Percentiles rank a stretch among this genome's conserved stretches.
phyloP scores from a whole-genome alignment of 2,113 vertebrate species.

The Nycticryphes semicollaris region DNA sequence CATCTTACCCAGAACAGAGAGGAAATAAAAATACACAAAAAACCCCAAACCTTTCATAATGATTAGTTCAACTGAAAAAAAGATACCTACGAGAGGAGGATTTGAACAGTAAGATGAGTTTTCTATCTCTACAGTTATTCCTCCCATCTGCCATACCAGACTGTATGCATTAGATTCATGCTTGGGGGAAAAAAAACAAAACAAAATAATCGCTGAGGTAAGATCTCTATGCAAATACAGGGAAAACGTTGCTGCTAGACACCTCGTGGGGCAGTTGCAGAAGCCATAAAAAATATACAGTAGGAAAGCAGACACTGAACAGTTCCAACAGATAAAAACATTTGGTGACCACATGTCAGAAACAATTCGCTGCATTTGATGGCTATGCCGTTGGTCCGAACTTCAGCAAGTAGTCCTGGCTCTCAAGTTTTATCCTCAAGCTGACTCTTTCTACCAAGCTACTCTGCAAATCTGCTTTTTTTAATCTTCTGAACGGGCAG shows the following conservation, averaged over 20 bases:
- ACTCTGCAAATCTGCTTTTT: neutral
- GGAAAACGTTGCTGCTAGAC: neutral
- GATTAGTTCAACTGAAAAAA: neutral
- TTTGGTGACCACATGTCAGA: slow-evolving; percentile 63
- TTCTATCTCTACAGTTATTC: neutral
- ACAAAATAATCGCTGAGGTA: neutral
- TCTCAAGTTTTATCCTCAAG: neutral
- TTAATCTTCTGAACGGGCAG: neutral
- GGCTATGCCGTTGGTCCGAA: neutral
- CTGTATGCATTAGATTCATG: slow-evolving; percentile 7
- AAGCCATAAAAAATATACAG: slow-evolving; percentile 54
- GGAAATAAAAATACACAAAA: neutral
- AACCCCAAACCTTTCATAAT: neutral
- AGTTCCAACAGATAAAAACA: slow-evolving; percentile 38
- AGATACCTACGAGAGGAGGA: neutral
- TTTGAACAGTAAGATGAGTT: neutral
- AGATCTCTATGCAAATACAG: slow-evolving; percentile 37
- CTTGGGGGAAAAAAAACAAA: neutral
- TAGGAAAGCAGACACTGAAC: neutral
- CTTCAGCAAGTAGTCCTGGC: neutral
- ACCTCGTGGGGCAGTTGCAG: slow-evolving; percentile 20
- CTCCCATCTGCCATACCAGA: neutral
- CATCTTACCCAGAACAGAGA: neutral
- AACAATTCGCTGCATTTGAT: neutral
- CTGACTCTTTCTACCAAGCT: neutral